A percentile compares a stretch with the other conserved stretches of the same genome.
Evolutionary conservation across 2,113 vertebrate genomes (phyloP).

Genomic region (Eudorcas thomsonii): DNA sequence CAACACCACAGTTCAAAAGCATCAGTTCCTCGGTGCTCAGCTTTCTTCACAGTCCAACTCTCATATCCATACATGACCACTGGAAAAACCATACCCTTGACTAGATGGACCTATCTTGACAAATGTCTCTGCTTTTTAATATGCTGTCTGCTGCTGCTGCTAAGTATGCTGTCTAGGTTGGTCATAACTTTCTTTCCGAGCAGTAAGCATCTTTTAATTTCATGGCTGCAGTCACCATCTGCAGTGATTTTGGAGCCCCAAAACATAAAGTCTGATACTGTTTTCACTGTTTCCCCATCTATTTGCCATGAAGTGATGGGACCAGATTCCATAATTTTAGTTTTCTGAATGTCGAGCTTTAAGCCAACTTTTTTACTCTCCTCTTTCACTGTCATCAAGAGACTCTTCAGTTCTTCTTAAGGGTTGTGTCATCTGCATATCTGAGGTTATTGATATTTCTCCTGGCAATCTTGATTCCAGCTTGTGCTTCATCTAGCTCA

Average conservation of each 20-base stretch:
- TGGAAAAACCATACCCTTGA: background rate
- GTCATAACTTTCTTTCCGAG: background rate
- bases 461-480: background rate
- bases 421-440: background rate
- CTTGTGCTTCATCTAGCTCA: background rate
- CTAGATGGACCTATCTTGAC: background rate
- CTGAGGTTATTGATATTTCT: background rate
- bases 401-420: background rate
- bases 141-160: background rate
- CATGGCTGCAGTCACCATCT: background rate
- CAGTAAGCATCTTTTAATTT: background rate
- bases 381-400: background rate
- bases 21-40: rapidly evolving
- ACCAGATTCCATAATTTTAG: background rate
- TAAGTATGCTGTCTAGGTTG: background rate
- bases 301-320: background rate
- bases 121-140: background rate
- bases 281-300: background rate
- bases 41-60: background rate
- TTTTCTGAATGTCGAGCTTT: background rate
- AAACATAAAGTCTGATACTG: background rate
- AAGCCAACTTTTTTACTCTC: background rate
- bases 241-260: background rate
- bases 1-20: background rate
- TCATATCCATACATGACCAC: background rate